These are phyloP conservation scores for Streptopelia turtur DNA, from an alignment of 2,797 vertebrate species.

Conservation along the genomic window DNA sequence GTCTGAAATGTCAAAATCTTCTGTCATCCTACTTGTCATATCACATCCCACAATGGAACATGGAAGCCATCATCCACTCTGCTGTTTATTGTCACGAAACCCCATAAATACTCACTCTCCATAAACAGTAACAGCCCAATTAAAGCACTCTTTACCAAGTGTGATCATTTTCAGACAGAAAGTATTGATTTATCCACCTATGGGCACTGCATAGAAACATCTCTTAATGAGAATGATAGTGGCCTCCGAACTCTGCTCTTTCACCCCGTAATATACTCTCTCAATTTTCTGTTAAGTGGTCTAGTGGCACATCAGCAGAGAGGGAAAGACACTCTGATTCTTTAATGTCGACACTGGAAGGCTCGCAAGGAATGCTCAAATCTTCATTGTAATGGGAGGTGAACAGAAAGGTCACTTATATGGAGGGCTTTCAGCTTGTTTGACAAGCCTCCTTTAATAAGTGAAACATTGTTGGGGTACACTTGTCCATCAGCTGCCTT, in stretches of 20 bases:
- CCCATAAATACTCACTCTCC: conserved; percentile 62
- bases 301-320: conserved; percentile 66
- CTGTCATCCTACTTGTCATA: conserved; percentile 55
- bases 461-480: conserved; percentile 51
- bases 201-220: conserved; percentile 74
- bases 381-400: conserved; percentile 70
- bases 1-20: conserved; percentile 70
- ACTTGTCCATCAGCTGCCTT: conserved; percentile 60
- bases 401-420: conserved; percentile 66
- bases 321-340: conserved; percentile 67
- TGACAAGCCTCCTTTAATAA: conserved; percentile 71
- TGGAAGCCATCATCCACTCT: conserved; percentile 40
- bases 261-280: conserved; percentile 77
- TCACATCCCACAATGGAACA: conserved; percentile 54
- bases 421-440: conserved; percentile 65
- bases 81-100: conserved; percentile 73
- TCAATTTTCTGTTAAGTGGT: conserved; percentile 79
- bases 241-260: conserved; percentile 77
- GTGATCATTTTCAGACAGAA: conserved; percentile 78
- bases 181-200: conserved; percentile 77
- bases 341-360: conserved; percentile 68
- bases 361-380: conserved; percentile 59
- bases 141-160: conserved; percentile 76
- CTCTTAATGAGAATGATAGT: conserved; percentile 79
- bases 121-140: conserved; percentile 75